A percentile compares a stretch with the other conserved stretches of the same genome.
phyloP scores from a whole-genome alignment of 2,797 vertebrate species.

The Micropoecilia bifurca region DNA sequence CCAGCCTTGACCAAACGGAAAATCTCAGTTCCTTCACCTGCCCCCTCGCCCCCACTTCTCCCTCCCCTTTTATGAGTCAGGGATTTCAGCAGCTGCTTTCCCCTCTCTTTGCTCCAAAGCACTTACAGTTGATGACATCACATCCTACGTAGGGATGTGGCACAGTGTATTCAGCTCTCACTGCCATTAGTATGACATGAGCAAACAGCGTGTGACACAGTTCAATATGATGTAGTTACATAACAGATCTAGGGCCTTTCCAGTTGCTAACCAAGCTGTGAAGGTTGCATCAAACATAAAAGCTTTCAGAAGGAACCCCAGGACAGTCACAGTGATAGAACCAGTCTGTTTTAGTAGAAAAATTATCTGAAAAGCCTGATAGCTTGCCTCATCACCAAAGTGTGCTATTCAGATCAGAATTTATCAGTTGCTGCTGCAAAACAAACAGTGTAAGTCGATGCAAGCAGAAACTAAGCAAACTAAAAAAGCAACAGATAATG shows the following conservation, averaged over 20 bases:
- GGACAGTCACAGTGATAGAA: constrained; percentile 13
- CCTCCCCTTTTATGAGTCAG: constrained; percentile 72
- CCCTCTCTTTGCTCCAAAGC: constrained; percentile 43
- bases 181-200: constrained; percentile 33
- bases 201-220: constrained; percentile 3
- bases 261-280: constrained; percentile 26
- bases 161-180: constrained; percentile 29
- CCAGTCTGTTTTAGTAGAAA: constrained; percentile 47
- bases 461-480: constrained; percentile 75
- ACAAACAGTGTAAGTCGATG: constrained; percentile 66
- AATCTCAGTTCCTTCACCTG: constrained; percentile 62
- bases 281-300: constrained; percentile 10
- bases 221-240: constrained; percentile 34
- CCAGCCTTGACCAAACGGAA: constrained; percentile 82
- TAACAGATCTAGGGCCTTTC: constrained; percentile 46
- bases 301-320: neutral
- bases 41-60: constrained; percentile 35
- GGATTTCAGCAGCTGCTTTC: constrained; percentile 62
- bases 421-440: constrained; percentile 67
- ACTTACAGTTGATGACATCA: constrained; percentile 73
- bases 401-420: constrained; percentile 56
- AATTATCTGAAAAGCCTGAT: constrained; percentile 38
- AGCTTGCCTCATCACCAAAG: constrained; percentile 60
- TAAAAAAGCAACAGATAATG: constrained; percentile 69
- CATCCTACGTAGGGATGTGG: constrained; percentile 39